Evolutionary conservation across 2,797 vertebrate species (phyloP).

Genomic region (Acrocephalus scirpaceus): DNA sequence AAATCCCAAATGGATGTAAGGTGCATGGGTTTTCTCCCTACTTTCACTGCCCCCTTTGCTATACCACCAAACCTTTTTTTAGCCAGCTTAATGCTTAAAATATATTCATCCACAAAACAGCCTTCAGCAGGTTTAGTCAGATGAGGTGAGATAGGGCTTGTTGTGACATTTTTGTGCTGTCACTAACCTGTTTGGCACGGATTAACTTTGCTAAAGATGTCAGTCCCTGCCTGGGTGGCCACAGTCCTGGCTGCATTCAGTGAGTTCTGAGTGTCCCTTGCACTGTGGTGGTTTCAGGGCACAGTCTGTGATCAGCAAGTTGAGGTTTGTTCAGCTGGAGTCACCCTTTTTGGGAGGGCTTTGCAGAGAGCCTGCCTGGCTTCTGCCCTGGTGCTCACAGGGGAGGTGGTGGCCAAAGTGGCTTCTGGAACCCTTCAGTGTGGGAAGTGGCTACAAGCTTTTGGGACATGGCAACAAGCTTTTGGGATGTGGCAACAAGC

Average conservation of each 20-base stretch:
- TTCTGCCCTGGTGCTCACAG: neutral
- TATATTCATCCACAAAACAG: neutral
- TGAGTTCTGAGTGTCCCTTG: neutral
- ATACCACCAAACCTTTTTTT: neutral
- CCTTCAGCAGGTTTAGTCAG: neutral
- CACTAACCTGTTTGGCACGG: conserved; percentile 2
- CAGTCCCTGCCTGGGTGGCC: neutral
- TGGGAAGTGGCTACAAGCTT: neutral
- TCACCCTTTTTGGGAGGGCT: neutral
- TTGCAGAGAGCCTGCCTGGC: neutral
- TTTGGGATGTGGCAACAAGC: neutral
- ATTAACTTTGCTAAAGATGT: conserved; percentile 8
- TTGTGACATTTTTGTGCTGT: neutral
- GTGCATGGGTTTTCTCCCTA: neutral
- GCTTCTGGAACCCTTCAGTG: neutral
- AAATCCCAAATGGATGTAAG: neutral
- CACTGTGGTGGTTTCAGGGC: fast-evolving
- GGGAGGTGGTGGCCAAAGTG: neutral
- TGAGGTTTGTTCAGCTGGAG: neutral
- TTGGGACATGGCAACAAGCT: neutral
- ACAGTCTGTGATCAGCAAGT: neutral
- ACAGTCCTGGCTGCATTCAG: neutral
- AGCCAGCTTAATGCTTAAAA: neutral
- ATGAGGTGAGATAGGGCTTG: neutral
- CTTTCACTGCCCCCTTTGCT: neutral